Conservation (phyloP, 1,140 invertebrate species). For the Adoxophyes honmai region DNA sequence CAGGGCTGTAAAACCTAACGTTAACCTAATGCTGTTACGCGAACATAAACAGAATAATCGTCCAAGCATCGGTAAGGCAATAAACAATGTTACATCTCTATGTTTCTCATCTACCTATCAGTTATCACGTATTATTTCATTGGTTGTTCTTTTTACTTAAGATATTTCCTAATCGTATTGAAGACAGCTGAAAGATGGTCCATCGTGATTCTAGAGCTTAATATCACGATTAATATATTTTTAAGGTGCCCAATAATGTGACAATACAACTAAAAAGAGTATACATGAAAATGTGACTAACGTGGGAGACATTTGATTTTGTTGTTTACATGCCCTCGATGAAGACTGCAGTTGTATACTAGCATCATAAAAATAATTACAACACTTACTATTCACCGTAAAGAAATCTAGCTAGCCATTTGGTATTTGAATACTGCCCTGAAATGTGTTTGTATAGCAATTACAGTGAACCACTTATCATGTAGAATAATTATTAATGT, state of each 20-base stretch:
- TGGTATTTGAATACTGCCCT: slow-evolving; percentile 66
- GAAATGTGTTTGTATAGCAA: slow-evolving; percentile 33
- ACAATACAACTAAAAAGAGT: slow-evolving; percentile 3
- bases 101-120: not conserved
- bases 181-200: slow-evolving; percentile 10
- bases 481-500: not conserved
- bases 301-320: slow-evolving; percentile 14
- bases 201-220: not conserved
- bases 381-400: slow-evolving; percentile 36
- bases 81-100: slow-evolving; percentile 11
- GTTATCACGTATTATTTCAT: not conserved
- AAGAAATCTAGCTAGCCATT: slow-evolving; percentile 57
- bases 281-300: slow-evolving; percentile 5
- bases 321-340: slow-evolving; percentile 10
- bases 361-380: slow-evolving; percentile 19
- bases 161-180: slow-evolving; percentile 1
- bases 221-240: slow-evolving; percentile 7
- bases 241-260: slow-evolving; percentile 18
- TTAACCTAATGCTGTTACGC: slow-evolving; percentile 33
- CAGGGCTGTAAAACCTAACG: slow-evolving; percentile 57
- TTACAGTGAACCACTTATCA: slow-evolving; percentile 11
- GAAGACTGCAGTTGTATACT: slow-evolving; percentile 6
- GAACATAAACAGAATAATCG: slow-evolving; percentile 22
- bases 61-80: slow-evolving; percentile 12
- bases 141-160: slow-evolving; percentile 1